These are phyloP conservation scores for Neomonachus schauinslandi DNA, from an alignment of 2,113 vertebrate species.

Conservation along the genomic window DNA sequence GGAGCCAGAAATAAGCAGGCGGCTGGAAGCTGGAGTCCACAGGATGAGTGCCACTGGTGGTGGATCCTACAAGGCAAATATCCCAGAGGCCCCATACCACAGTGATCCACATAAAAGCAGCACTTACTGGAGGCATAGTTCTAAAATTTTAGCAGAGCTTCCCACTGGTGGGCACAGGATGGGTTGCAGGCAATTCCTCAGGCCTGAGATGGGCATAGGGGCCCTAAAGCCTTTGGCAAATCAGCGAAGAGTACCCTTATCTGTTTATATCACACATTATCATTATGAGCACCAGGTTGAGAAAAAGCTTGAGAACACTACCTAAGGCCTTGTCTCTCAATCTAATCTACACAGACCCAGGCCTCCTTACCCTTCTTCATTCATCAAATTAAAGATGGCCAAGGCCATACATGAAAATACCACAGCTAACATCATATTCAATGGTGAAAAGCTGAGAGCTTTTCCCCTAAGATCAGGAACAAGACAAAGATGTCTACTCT, in stretches of 20 bases:
- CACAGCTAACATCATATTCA: not conserved
- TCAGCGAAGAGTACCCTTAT: not conserved
- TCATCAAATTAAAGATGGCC: not conserved
- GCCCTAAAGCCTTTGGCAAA: not conserved
- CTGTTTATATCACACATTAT: not conserved
- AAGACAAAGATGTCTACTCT: not conserved
- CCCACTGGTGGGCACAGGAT: not conserved
- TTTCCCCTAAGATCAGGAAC: not conserved
- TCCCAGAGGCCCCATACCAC: not conserved
- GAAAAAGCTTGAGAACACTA: not conserved
- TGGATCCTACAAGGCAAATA: not conserved
- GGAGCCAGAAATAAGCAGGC: slow-evolving; percentile 35
- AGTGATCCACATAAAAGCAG: not conserved
- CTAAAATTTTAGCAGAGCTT: not conserved
- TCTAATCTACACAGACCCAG: not conserved
- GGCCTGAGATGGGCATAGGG: not conserved
- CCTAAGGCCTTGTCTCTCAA: not conserved
- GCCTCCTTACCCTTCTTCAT: not conserved
- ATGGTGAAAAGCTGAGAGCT: not conserved
- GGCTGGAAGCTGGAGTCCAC: not conserved
- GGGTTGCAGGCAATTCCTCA: not conserved
- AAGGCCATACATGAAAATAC: not conserved
- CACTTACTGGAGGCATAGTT: not conserved
- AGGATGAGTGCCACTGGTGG: not conserved
- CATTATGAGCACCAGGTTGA: not conserved